phyloP scores from a whole-genome alignment of 2,113 vertebrate genomes.

The Callipepla squamata region DNA sequence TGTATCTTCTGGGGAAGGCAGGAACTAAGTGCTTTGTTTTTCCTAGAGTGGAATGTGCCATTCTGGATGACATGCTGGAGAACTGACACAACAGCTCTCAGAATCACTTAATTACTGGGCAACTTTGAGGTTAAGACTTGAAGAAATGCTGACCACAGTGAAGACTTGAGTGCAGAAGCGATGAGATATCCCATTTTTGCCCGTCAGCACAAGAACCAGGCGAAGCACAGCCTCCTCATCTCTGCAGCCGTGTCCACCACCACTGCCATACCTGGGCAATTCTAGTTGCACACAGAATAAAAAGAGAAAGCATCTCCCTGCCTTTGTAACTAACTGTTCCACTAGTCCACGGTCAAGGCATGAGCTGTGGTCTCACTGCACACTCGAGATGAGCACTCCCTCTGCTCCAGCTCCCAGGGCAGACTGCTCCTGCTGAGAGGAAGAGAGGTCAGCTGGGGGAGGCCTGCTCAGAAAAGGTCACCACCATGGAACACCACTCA shows the following conservation, averaged over 20 bases:
- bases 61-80: neutral
- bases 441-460: too few species aligned
- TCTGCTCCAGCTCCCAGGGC: neutral
- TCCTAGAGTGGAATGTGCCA: too few species aligned
- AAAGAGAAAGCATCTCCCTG: neutral
- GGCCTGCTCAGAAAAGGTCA: neutral
- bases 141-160: neutral
- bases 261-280: neutral
- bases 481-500: neutral
- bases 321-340: neutral
- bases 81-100: accelerated
- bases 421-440: neutral
- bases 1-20: neutral
- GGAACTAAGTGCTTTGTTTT: neutral
- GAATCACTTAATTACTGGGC: neutral
- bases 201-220: neutral
- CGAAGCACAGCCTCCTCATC: neutral
- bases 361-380: neutral
- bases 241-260: neutral
- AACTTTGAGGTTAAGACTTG: neutral
- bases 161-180: neutral
- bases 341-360: neutral
- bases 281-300: neutral
- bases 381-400: neutral
- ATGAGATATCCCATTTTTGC: neutral